Conservation (phyloP, 2,888 invertebrate species). For the Stenurella melanura region DNA sequence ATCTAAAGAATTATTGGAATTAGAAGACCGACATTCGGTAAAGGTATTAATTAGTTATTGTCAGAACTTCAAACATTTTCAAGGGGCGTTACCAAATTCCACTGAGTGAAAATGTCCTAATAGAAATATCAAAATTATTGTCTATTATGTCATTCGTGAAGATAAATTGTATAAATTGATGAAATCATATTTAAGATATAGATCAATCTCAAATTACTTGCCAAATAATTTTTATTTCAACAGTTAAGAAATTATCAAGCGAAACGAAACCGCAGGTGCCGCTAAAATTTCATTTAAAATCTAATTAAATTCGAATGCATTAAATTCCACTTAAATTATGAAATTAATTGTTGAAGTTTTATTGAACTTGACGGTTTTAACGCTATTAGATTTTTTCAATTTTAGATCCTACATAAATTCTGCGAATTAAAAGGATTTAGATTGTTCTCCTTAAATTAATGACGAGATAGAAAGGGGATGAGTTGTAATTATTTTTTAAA, state of each 20-base stretch:
- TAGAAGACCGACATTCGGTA: too few relatives aligned
- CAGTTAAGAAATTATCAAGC: slow-evolving; percentile 38
- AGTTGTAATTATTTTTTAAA: slow-evolving; percentile 14
- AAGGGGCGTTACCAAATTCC: too few relatives aligned
- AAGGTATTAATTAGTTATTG: too few relatives aligned
- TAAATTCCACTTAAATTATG: slow-evolving; percentile 39
- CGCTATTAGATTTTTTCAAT: slow-evolving; percentile 25
- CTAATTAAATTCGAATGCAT: slow-evolving; percentile 40
- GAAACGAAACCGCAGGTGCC: slow-evolving; percentile 40
- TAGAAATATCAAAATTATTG: too few relatives aligned
- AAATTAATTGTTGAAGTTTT: slow-evolving; percentile 44
- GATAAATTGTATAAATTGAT: background rate
- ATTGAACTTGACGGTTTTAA: slow-evolving; percentile 29
- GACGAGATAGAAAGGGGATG: slow-evolving; percentile 5
- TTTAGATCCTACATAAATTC: slow-evolving; percentile 7
- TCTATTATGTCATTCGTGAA: too few relatives aligned
- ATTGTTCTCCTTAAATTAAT: slow-evolving; percentile 21
- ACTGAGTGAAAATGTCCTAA: too few relatives aligned
- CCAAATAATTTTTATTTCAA: slow-evolving; percentile 23
- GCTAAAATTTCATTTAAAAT: slow-evolving; percentile 43
- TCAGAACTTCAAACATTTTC: too few relatives aligned
- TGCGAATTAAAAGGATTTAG: background rate
- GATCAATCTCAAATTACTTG: slow-evolving; percentile 10
- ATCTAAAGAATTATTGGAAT: too few relatives aligned
- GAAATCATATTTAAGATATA: background rate